phyloP scores from a whole-genome alignment of 2,888 invertebrate genomes.

The Gibbula magus region DNA sequence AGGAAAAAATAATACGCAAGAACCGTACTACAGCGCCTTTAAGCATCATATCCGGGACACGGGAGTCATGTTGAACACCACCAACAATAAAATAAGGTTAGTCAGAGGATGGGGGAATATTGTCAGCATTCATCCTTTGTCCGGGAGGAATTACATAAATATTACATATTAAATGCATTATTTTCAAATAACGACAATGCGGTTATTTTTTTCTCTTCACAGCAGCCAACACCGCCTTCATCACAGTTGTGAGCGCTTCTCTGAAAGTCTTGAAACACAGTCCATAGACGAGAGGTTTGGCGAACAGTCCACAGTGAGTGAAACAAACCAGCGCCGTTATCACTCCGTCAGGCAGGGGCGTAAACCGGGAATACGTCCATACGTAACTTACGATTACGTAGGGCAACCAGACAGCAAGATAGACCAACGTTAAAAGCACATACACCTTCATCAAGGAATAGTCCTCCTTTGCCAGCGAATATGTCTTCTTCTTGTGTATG shows the following conservation, averaged over 20 bases:
- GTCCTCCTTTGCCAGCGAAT: slow-evolving; percentile 49
- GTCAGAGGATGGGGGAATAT: no score
- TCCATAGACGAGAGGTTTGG: slow-evolving; percentile 37
- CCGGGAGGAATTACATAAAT: no score
- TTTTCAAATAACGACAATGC: no score
- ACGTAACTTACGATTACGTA: slow-evolving; percentile 49
- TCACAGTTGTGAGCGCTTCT: not conserved
- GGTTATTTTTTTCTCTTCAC: no score
- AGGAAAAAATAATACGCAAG: no score
- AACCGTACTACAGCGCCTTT: no score
- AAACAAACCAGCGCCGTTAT: slow-evolving; percentile 3
- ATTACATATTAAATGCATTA: no score
- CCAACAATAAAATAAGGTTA: no score
- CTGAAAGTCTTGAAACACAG: not conserved
- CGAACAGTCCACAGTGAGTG: slow-evolving; percentile 35
- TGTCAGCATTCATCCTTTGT: no score
- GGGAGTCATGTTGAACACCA: no score
- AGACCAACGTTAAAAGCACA: slow-evolving; percentile 41
- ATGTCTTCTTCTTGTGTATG: slow-evolving; percentile 34
- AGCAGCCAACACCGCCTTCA: not conserved
- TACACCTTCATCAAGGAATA: slow-evolving; percentile 46
- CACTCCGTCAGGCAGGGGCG: slow-evolving; percentile 26
- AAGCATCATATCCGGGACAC: no score
- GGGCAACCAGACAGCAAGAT: slow-evolving; percentile 54
- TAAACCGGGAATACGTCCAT: slow-evolving; percentile 43